These are phyloP conservation scores for Stenurella melanura DNA, from an alignment of 2,888 invertebrate species.

Conservation along the genomic window DNA sequence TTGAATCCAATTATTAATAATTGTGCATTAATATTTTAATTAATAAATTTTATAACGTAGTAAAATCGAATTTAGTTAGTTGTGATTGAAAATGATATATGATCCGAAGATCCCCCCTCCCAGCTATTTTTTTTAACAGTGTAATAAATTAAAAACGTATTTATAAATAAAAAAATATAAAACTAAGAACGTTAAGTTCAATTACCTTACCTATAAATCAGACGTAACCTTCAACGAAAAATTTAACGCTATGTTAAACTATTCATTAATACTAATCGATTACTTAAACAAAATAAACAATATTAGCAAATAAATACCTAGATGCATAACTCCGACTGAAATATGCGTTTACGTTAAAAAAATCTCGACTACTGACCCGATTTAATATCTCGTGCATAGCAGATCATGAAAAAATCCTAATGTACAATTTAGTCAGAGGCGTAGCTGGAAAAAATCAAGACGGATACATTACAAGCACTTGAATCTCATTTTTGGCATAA, in stretches of 20 bases:
- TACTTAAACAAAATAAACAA: neutral
- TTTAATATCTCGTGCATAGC: slow-evolving; percentile 2
- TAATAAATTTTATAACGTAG: no score
- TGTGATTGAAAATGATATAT: no score
- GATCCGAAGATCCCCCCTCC: no score
- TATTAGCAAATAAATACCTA: slow-evolving; percentile 10
- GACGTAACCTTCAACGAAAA: neutral
- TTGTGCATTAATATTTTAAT: no score
- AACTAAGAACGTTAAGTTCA: neutral
- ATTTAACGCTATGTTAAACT: neutral
- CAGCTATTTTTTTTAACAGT: no score
- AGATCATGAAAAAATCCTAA: neutral
- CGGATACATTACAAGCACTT: neutral
- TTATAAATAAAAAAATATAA: neutral
- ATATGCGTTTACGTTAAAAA: neutral
- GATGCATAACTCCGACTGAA: neutral
- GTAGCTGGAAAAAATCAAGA: neutral
- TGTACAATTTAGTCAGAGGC: neutral
- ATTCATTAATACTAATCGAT: slow-evolving; percentile 8
- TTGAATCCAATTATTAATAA: no score
- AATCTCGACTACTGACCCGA: neutral
- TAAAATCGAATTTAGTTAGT: no score
- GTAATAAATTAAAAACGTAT: neutral
- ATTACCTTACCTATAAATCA: slow-evolving; percentile 11
- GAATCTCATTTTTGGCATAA: no score